phyloP scores from a whole-genome alignment of 2,797 vertebrate genomes.

The Cryptoprocta ferox region DNA sequence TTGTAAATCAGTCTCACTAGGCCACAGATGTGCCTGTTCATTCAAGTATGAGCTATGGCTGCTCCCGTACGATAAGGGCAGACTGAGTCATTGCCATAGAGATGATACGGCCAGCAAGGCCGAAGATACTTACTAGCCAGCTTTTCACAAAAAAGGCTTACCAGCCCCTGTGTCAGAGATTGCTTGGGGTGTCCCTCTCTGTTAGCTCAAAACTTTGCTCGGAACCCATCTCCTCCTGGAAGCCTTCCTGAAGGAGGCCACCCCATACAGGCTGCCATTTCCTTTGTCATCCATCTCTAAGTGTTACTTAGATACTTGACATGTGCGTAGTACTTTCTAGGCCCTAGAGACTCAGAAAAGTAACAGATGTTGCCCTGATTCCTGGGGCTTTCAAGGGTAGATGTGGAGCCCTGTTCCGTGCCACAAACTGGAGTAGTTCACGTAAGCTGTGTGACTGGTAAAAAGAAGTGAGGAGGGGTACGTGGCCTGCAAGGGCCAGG shows the following conservation, averaged over 20 bases:
- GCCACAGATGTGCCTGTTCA: accelerated
- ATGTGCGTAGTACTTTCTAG: not conserved
- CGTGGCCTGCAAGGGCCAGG: not conserved
- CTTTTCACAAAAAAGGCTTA: not conserved
- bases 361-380: not conserved
- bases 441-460: not conserved
- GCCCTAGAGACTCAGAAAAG: not conserved
- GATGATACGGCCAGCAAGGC: not conserved
- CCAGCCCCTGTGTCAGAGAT: not conserved
- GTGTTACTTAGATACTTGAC: not conserved
- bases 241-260: not conserved
- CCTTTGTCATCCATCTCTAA: not conserved
- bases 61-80: not conserved
- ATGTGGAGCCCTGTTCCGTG: not conserved
- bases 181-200: not conserved
- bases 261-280: too few relatives aligned
- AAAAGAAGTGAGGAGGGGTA: not conserved
- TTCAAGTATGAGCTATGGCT: not conserved
- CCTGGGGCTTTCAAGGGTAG: not conserved
- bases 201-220: not conserved
- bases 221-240: not conserved
- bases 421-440: not conserved
- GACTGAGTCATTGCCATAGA: not conserved
- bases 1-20: not conserved
- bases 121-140: not conserved